Evolutionary conservation across 2,113 vertebrate genomes (phyloP).

Genomic region (Strix uralensis): DNA sequence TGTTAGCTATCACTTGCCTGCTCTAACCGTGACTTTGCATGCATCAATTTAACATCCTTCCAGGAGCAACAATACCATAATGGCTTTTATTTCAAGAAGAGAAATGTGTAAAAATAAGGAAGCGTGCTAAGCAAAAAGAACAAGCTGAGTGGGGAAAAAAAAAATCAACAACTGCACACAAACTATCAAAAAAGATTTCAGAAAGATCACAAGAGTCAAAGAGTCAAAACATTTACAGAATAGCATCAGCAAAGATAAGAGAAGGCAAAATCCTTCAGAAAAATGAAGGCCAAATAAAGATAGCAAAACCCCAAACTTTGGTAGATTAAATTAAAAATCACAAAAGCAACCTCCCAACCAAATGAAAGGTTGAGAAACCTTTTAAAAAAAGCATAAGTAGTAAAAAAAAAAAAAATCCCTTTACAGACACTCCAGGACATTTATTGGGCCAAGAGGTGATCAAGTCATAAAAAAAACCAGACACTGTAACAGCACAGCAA

Average conservation of each 20-base stretch:
- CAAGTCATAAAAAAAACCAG: neutral
- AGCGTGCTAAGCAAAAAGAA: neutral
- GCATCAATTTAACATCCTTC: neutral
- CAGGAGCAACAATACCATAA: neutral
- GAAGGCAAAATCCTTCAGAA: neutral
- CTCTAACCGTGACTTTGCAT: neutral
- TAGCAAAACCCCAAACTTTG: neutral
- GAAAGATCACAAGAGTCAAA: neutral
- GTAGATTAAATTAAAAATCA: neutral
- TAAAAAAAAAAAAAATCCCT: neutral
- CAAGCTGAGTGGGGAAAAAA: neutral
- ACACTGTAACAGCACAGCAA: neutral
- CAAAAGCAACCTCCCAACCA: neutral
- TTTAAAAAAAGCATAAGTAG: neutral
- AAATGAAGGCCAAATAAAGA: neutral
- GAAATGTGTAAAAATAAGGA: neutral
- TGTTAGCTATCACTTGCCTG: neutral
- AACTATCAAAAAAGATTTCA: neutral
- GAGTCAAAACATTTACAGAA: neutral
- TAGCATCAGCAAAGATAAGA: neutral
- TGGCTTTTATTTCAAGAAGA: neutral
- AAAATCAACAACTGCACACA: neutral
- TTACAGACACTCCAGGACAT: neutral
- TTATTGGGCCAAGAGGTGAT: neutral
- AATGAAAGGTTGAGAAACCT: neutral